phyloP scores from a whole-genome alignment of 2,113 vertebrate genomes.

The Okapia johnstoni region DNA sequence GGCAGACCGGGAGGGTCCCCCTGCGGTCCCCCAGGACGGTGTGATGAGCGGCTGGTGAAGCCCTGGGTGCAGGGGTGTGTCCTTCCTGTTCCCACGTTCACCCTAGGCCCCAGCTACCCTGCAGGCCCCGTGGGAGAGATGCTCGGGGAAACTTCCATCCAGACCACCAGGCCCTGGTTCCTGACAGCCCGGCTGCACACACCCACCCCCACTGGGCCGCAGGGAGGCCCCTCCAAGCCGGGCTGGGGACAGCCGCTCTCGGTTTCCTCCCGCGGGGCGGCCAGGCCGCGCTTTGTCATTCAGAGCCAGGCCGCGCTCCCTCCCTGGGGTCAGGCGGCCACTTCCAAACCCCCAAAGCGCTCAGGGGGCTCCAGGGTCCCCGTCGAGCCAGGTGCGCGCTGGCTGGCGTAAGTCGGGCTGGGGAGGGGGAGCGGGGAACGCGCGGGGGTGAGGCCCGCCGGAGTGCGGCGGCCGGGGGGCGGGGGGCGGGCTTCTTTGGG shows the following conservation, averaged over 20 bases:
- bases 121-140: conserved; percentile 79
- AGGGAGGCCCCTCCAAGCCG: not conserved
- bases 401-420: conserved; percentile 85
- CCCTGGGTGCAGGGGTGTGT: not conserved
- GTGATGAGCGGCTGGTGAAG: not conserved
- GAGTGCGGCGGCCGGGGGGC: not conserved
- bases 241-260: not conserved
- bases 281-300: conserved; percentile 37
- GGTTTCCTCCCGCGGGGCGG: conserved; percentile 66
- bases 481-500: conserved; percentile 2
- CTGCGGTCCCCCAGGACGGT: not conserved
- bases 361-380: not conserved
- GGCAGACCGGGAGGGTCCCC: too few species aligned
- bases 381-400: conserved; percentile 80
- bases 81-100: not conserved
- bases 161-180: not conserved
- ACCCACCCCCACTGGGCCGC: not conserved
- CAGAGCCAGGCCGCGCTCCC: not conserved
- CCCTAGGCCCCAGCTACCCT: conserved; percentile 79
- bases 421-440: conserved; percentile 80
- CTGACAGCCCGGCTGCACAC: not conserved
- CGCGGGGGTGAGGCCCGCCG: conserved; percentile 70
- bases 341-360: conserved; percentile 30
- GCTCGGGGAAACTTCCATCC: conserved; percentile 57
- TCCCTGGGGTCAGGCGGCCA: conserved; percentile 47